phyloP scores from a whole-genome alignment of 2,113 vertebrate genomes.

The Hippocampus zosterae region DNA sequence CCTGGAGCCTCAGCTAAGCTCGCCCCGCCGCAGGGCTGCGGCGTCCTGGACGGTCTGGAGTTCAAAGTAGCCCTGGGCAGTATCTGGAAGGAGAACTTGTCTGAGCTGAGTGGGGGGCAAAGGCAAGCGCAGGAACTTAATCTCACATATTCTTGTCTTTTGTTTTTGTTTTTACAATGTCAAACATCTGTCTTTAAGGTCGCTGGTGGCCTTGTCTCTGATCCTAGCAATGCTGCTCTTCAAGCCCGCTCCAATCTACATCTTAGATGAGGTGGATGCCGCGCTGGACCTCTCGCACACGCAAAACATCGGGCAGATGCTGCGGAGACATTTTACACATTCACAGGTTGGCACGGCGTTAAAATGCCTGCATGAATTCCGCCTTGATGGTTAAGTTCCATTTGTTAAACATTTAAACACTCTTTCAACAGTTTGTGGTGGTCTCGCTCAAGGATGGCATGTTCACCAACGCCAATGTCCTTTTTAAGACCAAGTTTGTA shows the following conservation, averaged over 20 bases:
- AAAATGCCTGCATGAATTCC: background rate
- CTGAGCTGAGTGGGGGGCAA: constrained; percentile 95
- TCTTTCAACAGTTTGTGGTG: constrained; percentile 83
- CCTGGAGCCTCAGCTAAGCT: constrained; percentile 86
- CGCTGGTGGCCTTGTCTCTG: constrained; percentile 90
- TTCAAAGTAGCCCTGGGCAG: constrained; percentile 92
- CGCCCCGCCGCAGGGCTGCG: constrained; percentile 71
- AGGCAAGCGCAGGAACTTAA: constrained; percentile 66
- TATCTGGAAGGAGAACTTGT: constrained; percentile 96
- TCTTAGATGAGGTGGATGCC: constrained; percentile 95
- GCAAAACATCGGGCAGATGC: constrained; percentile 97
- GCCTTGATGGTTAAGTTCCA: background rate
- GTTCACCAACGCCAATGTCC: constrained; percentile 95
- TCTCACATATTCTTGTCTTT: background rate
- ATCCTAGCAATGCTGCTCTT: constrained; percentile 95
- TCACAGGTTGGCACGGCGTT: constrained; percentile 78
- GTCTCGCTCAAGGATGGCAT: constrained; percentile 98
- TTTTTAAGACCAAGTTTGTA: constrained; percentile 91
- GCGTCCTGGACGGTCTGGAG: constrained; percentile 80
- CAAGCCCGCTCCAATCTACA: constrained; percentile 97
- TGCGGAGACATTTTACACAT: constrained; percentile 84
- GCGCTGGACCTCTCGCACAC: constrained; percentile 96
- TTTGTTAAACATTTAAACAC: background rate
- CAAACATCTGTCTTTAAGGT: constrained; percentile 64
- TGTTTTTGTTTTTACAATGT: background rate